Percentiles rank a stretch among this genome's conserved stretches.
These are phyloP conservation scores for Macrobrachium nipponense DNA, from an alignment of 1,140 invertebrate genomes.

Conservation along the genomic window DNA sequence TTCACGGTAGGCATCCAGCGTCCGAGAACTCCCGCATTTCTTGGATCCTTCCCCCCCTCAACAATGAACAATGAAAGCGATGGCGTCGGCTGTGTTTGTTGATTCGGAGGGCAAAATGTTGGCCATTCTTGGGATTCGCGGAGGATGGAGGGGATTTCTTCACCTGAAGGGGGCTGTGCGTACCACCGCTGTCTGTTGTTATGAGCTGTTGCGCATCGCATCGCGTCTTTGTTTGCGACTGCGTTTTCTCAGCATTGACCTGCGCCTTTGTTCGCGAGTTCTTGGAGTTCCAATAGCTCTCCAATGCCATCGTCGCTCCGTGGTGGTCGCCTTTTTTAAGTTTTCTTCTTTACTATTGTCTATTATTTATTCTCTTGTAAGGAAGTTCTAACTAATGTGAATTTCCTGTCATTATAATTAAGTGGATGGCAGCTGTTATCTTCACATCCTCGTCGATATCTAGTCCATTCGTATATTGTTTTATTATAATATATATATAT, in stretches of 20 bases:
- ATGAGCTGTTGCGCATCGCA: neutral
- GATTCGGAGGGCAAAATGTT: neutral
- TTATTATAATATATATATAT: no score
- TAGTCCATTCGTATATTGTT: no score
- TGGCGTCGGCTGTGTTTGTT: slow-evolving; percentile 1
- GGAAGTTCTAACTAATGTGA: neutral
- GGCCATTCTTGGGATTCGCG: neutral
- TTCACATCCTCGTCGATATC: no score
- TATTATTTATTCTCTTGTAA: no score
- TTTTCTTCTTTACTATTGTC: neutral
- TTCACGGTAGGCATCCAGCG: no score
- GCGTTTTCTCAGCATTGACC: neutral
- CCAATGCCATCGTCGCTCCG: neutral
- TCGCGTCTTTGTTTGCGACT: neutral
- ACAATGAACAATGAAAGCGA: neutral
- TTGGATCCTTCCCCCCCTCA: no score
- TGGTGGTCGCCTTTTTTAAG: neutral
- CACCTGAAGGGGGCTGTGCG: neutral
- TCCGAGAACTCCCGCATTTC: no score
- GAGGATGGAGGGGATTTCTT: neutral
- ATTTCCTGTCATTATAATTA: no score
- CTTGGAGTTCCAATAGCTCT: slow-evolving; percentile 23
- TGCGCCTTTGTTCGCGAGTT: slow-evolving; percentile 28
- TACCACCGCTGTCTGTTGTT: neutral
- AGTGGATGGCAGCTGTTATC: no score